Evolutionary conservation across 2,888 invertebrate genomes (phyloP).

Genomic region (Melikaiella ostensackeni): DNA sequence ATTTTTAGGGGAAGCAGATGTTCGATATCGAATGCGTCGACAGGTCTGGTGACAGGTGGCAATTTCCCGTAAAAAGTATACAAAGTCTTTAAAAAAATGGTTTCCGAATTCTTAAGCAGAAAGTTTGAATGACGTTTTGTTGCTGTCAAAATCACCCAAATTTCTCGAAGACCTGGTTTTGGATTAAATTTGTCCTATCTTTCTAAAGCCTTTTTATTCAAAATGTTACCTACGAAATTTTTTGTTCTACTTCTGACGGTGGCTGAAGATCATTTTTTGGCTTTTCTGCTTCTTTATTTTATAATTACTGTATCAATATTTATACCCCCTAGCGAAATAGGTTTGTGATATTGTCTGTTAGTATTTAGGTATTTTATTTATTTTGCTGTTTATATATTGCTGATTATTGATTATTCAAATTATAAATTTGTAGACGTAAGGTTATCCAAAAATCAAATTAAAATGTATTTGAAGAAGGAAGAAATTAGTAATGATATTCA

Average conservation of each 20-base stretch:
- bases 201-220: neutral
- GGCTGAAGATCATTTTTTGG: neutral
- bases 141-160: neutral
- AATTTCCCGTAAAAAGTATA: conserved; percentile 5
- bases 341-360: neutral
- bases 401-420: neutral
- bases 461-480: too few species aligned
- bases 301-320: conserved; percentile 9
- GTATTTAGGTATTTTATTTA: neutral
- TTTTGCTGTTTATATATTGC: neutral
- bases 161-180: neutral
- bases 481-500: neutral
- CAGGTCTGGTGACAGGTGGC: conserved; percentile 17
- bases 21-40: neutral
- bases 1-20: conserved; percentile 9
- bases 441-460: too few species aligned
- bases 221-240: conserved; percentile 19
- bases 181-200: neutral
- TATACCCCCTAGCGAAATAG: neutral
- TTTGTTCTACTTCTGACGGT: conserved; percentile 5
- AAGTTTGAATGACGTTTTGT: neutral
- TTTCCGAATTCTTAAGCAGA: neutral
- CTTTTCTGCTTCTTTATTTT: conserved; percentile 3
- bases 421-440: neutral
- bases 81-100: neutral